phyloP scores from a whole-genome alignment of 2,113 vertebrate species.

The Daphoenositta chrysoptera region DNA sequence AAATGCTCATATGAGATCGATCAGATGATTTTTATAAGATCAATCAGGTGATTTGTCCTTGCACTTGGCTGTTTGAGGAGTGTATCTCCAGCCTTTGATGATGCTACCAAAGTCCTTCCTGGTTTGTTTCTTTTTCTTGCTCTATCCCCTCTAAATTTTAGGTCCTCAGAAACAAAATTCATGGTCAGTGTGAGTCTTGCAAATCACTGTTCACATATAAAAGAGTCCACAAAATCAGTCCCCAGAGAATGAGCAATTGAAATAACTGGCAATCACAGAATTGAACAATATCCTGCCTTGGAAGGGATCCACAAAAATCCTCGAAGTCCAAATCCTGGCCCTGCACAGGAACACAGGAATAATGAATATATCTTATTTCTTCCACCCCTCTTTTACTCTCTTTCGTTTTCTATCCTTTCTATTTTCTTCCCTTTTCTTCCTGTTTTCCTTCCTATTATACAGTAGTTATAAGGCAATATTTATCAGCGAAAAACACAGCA shows the following conservation, averaged over 20 bases:
- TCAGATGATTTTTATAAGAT: constrained; percentile 17
- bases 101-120: not conserved
- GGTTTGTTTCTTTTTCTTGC: not conserved
- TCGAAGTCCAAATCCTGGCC: not conserved
- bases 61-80: not conserved
- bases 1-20: constrained; percentile 18
- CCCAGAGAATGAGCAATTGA: not conserved
- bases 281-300: not conserved
- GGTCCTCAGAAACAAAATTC: fast-evolving
- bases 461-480: not conserved
- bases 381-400: not conserved
- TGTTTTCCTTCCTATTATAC: not conserved
- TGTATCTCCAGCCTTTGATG: not conserved
- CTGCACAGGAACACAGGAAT: not conserved
- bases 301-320: fast-evolving
- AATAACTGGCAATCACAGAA: not conserved
- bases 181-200: not conserved
- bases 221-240: not conserved
- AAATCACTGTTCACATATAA: not conserved
- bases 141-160: not conserved
- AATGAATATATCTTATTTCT: not conserved
- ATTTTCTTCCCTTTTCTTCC: not conserved
- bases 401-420: fast-evolving
- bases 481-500: not conserved
- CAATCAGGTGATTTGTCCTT: constrained; percentile 9